Percentiles rank a stretch among this genome's conserved stretches.
Conservation (phyloP, 2,113 vertebrate species). For the Burhinus oedicnemus region DNA sequence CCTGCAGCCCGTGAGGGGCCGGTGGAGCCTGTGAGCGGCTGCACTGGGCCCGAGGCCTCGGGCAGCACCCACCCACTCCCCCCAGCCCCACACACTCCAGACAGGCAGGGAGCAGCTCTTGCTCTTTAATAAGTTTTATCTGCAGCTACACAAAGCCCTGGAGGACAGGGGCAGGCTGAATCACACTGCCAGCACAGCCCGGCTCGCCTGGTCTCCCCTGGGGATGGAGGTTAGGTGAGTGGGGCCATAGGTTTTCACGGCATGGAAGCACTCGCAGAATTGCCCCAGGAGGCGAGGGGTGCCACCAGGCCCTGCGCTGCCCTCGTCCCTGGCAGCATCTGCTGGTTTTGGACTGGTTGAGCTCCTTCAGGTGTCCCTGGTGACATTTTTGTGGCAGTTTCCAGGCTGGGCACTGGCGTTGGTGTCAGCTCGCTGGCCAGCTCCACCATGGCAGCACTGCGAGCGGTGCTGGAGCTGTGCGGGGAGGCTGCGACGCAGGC, state of each 20-base stretch:
- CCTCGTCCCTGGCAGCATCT: background rate
- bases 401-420: fast-evolving
- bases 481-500: background rate
- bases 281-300: background rate
- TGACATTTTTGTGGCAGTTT: background rate
- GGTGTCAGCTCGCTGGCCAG: too few species aligned
- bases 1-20: background rate
- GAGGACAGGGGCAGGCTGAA: background rate
- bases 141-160: background rate
- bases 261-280: fast-evolving
- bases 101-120: background rate
- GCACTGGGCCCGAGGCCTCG: background rate
- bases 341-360: background rate
- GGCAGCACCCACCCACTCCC: background rate
- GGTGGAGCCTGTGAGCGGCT: background rate
- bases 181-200: background rate
- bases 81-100: background rate
- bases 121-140: background rate
- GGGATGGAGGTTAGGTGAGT: background rate
- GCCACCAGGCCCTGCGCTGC: background rate
- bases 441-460: too few species aligned
- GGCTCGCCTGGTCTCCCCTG: background rate
- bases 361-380: fast-evolving
- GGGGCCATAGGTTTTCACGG: background rate
- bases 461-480: background rate